These are phyloP conservation scores for Porites australiensis DNA, from an alignment of 64 coral and sea anemone genomes.

Conservation along the genomic window DNA sequence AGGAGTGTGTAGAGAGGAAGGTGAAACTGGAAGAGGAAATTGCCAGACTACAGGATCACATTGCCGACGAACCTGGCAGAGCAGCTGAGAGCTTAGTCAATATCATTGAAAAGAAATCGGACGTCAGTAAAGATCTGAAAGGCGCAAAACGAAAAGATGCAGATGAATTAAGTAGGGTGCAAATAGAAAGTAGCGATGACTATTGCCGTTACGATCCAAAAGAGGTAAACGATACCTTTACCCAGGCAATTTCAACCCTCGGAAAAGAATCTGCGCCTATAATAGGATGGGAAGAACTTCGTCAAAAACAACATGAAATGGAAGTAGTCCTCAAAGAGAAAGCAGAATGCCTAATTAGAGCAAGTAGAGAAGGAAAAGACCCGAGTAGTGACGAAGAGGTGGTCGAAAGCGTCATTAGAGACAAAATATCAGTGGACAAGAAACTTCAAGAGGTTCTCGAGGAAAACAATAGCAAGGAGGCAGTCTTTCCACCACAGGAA, in stretches of 20 bases:
- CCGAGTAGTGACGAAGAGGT: conserved; percentile 17
- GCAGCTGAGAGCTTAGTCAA: conserved; percentile 34
- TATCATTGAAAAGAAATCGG: conserved; percentile 55
- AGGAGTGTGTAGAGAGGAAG: conserved; percentile 48
- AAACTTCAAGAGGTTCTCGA: neutral
- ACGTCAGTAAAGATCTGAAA: conserved; percentile 9
- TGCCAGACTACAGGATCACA: conserved; percentile 31
- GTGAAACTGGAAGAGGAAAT: conserved; percentile 43
- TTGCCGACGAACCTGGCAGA: conserved; percentile 53
- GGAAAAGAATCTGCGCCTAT: neutral
- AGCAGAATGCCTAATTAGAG: conserved; percentile 7
- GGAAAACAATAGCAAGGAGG: neutral
- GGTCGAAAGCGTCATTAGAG: neutral
- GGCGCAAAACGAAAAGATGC: neutral
- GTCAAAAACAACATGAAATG: neutral
- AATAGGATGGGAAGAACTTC: neutral
- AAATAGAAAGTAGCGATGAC: neutral
- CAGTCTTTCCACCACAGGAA: neutral
- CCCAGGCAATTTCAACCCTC: neutral
- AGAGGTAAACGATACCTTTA: neutral
- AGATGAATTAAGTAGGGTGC: conserved; percentile 22
- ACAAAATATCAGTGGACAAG: neutral
- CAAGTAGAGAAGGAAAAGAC: neutral
- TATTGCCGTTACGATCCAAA: neutral
- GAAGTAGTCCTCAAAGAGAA: conserved; percentile 25